A percentile compares a stretch with the other conserved stretches of the same genome.
Conservation (phyloP, 2,888 invertebrate species). For the Lasioglossum leucozonium region DNA sequence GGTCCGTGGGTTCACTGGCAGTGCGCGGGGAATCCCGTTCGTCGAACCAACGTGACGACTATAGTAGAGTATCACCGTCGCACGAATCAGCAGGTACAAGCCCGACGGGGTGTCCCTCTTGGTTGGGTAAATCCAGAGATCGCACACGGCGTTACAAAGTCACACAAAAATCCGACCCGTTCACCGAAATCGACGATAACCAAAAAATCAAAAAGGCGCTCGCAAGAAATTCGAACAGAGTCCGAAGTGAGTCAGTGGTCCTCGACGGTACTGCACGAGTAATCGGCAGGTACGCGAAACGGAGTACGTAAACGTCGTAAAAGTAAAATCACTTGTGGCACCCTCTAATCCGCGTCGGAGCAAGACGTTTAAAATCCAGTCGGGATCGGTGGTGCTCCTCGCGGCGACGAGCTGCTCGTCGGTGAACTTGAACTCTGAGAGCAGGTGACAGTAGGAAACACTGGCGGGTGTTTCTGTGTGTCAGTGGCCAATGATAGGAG, state of each 20-base stretch:
- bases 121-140: conserved; percentile 44
- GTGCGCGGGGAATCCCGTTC: conserved; percentile 55
- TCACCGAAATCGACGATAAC: not conserved
- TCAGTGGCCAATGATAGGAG: conserved; percentile 6
- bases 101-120: conserved; percentile 43
- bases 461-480: not conserved
- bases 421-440: conserved; percentile 59
- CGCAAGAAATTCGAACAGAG: not conserved
- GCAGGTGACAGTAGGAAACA: conserved; percentile 43
- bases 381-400: not conserved
- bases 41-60: conserved; percentile 62
- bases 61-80: conserved; percentile 61
- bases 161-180: conserved; percentile 33
- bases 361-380: conserved; percentile 2
- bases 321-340: not conserved
- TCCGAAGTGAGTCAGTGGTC: not conserved
- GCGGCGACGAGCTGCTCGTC: no score
- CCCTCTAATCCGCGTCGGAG: not conserved
- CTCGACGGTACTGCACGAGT: not conserved
- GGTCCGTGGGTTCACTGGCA: conserved; percentile 45
- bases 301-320: not conserved
- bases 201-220: not conserved
- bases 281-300: not conserved
- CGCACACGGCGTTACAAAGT: conserved; percentile 17
- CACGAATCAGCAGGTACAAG: conserved; percentile 48